These are phyloP conservation scores for Camponotus vicinus DNA, from an alignment of 1,140 invertebrate genomes.

Conservation along the genomic window DNA sequence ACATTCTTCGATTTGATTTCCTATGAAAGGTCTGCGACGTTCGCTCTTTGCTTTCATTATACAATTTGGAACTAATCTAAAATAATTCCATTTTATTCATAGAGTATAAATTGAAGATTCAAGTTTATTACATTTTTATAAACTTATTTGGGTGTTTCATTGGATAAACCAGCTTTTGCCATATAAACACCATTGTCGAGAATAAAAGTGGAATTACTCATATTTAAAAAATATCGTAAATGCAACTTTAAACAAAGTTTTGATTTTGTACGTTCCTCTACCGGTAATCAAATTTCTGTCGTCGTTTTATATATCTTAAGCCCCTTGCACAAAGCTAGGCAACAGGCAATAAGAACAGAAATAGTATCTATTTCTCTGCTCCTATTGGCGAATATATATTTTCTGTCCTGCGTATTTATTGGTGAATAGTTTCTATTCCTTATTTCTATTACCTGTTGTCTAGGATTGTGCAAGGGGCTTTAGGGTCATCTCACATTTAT, in stretches of 20 bases:
- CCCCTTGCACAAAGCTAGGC: no score
- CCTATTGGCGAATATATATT: no score
- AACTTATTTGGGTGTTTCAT: slow-evolving; percentile 89
- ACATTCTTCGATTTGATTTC: slow-evolving; percentile 97
- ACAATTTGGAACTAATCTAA: slow-evolving; percentile 95
- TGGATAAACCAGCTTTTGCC: slow-evolving; percentile 93
- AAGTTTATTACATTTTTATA: neutral
- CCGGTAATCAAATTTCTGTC: neutral
- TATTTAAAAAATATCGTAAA: slow-evolving; percentile 45
- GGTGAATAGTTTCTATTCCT: no score
- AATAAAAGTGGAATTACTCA: slow-evolving; percentile 87
- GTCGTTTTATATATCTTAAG: no score
- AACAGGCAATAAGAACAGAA: no score
- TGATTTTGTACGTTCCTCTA: no score
- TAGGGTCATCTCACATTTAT: no score
- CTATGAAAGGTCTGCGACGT: slow-evolving; percentile 96
- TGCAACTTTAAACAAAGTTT: neutral
- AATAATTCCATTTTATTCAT: slow-evolving; percentile 66
- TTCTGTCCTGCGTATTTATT: no score
- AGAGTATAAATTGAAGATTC: neutral
- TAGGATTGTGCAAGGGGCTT: no score
- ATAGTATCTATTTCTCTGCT: no score
- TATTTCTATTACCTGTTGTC: no score
- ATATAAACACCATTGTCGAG: slow-evolving; percentile 96
- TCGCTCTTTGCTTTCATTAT: slow-evolving; percentile 99